A percentile compares a stretch with the other conserved stretches of the same genome.
These are phyloP conservation scores for Bombus affinis DNA, from an alignment of 1,140 invertebrate genomes.

Conservation along the genomic window DNA sequence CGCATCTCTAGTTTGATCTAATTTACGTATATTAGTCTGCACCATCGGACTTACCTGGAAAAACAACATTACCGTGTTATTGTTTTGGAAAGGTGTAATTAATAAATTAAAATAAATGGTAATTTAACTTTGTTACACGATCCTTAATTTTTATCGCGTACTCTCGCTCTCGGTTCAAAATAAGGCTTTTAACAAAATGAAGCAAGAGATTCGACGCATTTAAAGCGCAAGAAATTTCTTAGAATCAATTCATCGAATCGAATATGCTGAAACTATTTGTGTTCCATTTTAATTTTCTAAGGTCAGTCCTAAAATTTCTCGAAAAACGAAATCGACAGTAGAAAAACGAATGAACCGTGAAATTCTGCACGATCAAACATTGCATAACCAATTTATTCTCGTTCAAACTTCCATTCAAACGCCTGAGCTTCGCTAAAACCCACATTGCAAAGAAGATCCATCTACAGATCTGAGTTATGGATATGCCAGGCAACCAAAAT, in stretches of 20 bases:
- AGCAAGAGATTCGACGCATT: background rate
- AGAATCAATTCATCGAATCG: background rate
- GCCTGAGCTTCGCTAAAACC: background rate
- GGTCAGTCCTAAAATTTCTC: too few species aligned
- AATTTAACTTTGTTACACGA: background rate
- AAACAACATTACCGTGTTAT: background rate
- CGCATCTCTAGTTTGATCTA: constrained; percentile 2
- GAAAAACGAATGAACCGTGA: too few species aligned
- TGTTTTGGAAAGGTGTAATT: background rate
- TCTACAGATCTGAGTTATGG: background rate
- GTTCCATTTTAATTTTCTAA: too few species aligned
- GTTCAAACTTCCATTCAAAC: background rate
- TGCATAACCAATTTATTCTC: too few species aligned
- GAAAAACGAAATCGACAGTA: too few species aligned
- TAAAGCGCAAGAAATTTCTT: background rate
- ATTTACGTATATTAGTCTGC: background rate
- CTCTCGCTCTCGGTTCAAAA: background rate
- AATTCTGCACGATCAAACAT: too few species aligned
- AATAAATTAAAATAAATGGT: background rate
- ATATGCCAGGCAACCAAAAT: background rate
- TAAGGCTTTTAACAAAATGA: background rate
- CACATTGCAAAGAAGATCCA: too few species aligned
- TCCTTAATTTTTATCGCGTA: background rate
- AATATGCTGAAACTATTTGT: too few species aligned
- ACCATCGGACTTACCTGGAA: constrained; percentile 38